Base-by-base conservation (phyloP, 1,140 invertebrate genomes). In the Penaeus vannamei region DNA sequence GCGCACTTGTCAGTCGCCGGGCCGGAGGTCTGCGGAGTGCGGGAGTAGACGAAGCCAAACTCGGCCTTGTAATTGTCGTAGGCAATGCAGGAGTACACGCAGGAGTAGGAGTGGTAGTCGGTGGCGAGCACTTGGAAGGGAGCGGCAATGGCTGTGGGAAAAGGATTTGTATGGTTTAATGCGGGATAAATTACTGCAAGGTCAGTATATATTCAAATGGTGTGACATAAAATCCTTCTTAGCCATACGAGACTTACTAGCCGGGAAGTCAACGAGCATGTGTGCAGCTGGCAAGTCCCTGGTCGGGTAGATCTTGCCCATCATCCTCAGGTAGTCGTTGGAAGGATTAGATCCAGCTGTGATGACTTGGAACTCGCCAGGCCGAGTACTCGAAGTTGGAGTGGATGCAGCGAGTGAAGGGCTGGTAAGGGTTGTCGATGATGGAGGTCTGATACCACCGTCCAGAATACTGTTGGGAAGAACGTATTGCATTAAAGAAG, bases 1-100 rank as follows among this genome's bases (percentile, higher is more conserved):
- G 72, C 72, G 72, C 72, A 76, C 72, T n/a, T n/a, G n/a, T n/a
- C n/a, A n/a, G n/a, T n/a, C n/a, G n/a, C n/a, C n/a, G n/a, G n/a
- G n/a, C n/a, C 72, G 29, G 29, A 19, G 26, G 29, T 76, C 72
- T 76, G 72, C 5, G 72, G 72, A 19, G 72, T 76, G 17, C 72
- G 29, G 72, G 72, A 76, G 72, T n/a, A 76, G 29, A 76, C 72
- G 72, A 76, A 76, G 72, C 22, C 72, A n/a, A 76, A 76, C 72
- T 76, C 72, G 7, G 72, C 20, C 72, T 76, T 76, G 72, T 76
- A 76, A 12, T 19, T 32, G 72, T 76, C 32, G 22, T 8, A 76
- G 26, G 22, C 72, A 29, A 76, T 29, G 72, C 72, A 76, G 72
- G 72, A 76, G 72, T 76, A 76, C 29, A 76, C 72, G 72, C 72